Evolutionary conservation across 2,888 invertebrate genomes (phyloP), one percentile per base, ranked within the genome.

Genomic region (Fissipunctia ypsillon): DNA sequence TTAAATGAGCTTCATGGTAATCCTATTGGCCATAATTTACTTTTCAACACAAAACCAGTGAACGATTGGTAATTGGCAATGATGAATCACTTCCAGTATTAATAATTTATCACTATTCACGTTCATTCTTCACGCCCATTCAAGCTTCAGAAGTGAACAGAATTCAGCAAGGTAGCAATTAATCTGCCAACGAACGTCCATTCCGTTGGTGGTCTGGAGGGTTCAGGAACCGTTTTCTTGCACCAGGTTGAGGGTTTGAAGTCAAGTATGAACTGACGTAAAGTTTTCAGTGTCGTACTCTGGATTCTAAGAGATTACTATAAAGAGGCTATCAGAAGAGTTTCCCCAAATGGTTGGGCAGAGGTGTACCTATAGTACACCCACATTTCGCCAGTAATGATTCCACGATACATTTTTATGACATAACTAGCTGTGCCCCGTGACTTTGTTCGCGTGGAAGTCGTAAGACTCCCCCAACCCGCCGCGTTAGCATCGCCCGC

Each of bases 71-170:
- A 48, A 63, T 54, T 45, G 61, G 28, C 65, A 43, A 52, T 63
- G 72, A 79, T 70, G 28, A 63, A 78, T 63, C 66, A 50, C 28
- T 56, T 45, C 19, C 41, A 45, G 19, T n/a, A 22, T 0, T 10
- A 35, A 10, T 14, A 52, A 66, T 71, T 63, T 52, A 63, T 71
- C 12, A 52, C 10, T 61, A 41, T 60, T 43, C 59, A 65, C 0
- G 12, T 52, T 1, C 28, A 65, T 66, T 70, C n/a, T 65, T 66
- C 79, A 83, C 50, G 43, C 48, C 1, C 48, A 12, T 54, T 77
- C 38, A 64, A 12, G 22, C 28, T 52, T 57, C 22, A n/a, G 14
- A 22, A 16, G 41, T 45, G 28, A 48, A 28, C 73, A 79, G 28
- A 63, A 41, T 41, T 50, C 7, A n/a, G n/a, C 28, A 71, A 79